A percentile compares a stretch with the other conserved stretches of the same genome.
Conservation (phyloP, 2,113 vertebrate species). For the Oplegnathus fasciatus region DNA sequence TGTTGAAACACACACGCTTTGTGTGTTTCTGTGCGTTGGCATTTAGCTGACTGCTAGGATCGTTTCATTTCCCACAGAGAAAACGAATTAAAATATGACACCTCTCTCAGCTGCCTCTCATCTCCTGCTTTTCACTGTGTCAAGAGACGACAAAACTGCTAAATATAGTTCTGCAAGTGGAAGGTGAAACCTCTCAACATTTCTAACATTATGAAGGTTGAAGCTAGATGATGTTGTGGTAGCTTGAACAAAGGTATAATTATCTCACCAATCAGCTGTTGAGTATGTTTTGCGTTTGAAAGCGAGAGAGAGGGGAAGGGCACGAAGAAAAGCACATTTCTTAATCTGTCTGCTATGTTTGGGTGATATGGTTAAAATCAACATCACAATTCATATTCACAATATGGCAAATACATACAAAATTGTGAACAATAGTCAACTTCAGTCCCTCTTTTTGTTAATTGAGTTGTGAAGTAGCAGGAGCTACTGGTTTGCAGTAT, state of each 20-base stretch:
- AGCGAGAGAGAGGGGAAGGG: neutral
- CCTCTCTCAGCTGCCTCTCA: slow-evolving; percentile 72
- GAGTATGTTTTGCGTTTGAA: neutral
- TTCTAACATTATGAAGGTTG: slow-evolving; percentile 27
- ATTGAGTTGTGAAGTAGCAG: neutral
- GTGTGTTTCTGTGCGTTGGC: slow-evolving; percentile 9
- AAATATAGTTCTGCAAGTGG: slow-evolving; percentile 69
- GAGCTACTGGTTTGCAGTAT: neutral
- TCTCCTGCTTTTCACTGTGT: slow-evolving; percentile 62
- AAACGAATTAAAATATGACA: slow-evolving; percentile 78
- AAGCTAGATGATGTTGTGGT: slow-evolving; percentile 8
- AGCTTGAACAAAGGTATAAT: slow-evolving; percentile 33
- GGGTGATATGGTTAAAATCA: neutral
- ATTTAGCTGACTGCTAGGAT: slow-evolving; percentile 50
- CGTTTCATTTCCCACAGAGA: slow-evolving; percentile 71
- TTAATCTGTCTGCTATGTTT: neutral
- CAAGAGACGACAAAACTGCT: slow-evolving; percentile 66
- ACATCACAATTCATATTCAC: no score
- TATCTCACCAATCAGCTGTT: neutral
- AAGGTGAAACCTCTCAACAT: slow-evolving; percentile 61
- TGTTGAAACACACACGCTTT: neutral
- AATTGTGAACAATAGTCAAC: no score
- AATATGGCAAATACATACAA: no score
- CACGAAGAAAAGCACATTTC: neutral
- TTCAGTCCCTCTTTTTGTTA: no score